These are phyloP conservation scores for Ameiurus melas DNA, from an alignment of 2,113 vertebrate species.

Conservation along the genomic window DNA sequence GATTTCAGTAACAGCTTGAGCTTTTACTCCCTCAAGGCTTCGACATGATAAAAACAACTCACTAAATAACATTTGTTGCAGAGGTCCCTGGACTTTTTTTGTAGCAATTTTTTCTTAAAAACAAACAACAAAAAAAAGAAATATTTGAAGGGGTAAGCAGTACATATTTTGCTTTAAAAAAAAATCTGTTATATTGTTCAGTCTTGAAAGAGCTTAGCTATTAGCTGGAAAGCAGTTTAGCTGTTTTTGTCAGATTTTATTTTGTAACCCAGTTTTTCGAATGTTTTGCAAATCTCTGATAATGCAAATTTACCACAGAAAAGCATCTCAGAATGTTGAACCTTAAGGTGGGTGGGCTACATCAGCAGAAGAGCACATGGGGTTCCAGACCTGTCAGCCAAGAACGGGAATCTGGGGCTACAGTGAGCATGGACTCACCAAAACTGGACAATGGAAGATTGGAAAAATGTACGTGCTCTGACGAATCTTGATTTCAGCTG, in stretches of 20 bases:
- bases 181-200: not conserved
- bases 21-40: conserved; percentile 66
- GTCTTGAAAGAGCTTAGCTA: not conserved
- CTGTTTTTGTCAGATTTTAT: not conserved
- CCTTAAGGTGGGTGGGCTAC: not conserved
- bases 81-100: conserved; percentile 58
- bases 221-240: not conserved
- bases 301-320: too few relatives aligned
- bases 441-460: not conserved
- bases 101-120: not conserved
- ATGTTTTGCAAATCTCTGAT: not conserved
- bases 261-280: not conserved
- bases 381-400: not conserved
- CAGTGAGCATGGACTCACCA: not conserved
- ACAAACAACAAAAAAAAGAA: not conserved
- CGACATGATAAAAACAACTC: conserved; percentile 73
- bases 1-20: conserved; percentile 60
- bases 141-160: not conserved
- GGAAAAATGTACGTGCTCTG: not conserved
- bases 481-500: not conserved
- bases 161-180: not conserved
- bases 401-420: not conserved
- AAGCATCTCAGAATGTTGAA: not conserved
- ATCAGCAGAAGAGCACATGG: too few relatives aligned
- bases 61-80: conserved; percentile 73